Evolutionary conservation across 1,140 invertebrate species (phyloP), one percentile per base, ranked within the genome.

Genomic region (Drosophila nasuta): DNA sequence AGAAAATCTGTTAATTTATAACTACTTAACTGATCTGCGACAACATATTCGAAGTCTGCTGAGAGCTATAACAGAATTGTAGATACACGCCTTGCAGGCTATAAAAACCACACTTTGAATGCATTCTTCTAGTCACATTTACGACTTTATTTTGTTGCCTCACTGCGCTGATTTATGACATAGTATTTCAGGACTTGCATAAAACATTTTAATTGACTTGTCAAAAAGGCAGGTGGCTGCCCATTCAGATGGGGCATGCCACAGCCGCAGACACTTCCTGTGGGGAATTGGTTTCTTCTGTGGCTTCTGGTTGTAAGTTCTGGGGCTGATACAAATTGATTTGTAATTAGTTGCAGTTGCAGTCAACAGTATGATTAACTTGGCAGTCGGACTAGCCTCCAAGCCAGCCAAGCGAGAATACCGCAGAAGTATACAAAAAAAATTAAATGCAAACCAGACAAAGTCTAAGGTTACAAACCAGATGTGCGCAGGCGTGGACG

Each of bases 331-430:
- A 78, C 81, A 78, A 88, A 89, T 88, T 88, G 85, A 88, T 89
- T 89, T 89, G 85, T 88, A 88, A 88, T 88, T 88, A 88, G 85
- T 74, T 89, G 85, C 85, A 88, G 85, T 88, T 81, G 83, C 83
- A 88, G 80, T 83, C 83, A 87, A 89, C 80, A 80, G 65, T 81
- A 76, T 80, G 83, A 87, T 88, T 88, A 88, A 77, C 58, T 76
- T 70, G 58, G 64, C 60, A 69, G 74, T 81, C 67, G 71, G 65
- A 35, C 66, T 75, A 49, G 73, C 51, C 77, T 56, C 56, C 64
- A 54, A 10, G 49, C 28, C 15, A 20, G 51, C 8, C 6, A 10
- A 38, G 7, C 35, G 8, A 25, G 13, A 28, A 30, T 38, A 59
- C 52, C 25, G 2, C 30, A 33, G 20, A 25, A 33, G 30, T 41